Evolutionary conservation across 2,797 vertebrate species (phyloP).

Genomic region (Eulemur coronatus): DNA sequence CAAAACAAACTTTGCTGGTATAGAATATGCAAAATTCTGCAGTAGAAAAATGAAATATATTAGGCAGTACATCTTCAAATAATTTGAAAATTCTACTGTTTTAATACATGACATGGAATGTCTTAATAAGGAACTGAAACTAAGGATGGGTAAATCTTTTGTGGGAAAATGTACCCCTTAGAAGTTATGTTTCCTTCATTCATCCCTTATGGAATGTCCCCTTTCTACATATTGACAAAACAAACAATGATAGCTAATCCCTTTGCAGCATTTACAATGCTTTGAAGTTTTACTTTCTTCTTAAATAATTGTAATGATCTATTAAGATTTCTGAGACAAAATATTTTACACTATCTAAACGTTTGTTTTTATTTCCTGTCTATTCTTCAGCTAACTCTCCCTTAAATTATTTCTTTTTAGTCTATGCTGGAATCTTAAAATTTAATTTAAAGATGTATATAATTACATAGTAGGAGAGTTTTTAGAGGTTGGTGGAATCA

Average conservation of each 20-base stretch:
- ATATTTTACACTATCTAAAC: background rate
- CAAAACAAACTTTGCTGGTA: background rate
- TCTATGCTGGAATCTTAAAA: background rate
- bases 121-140: background rate
- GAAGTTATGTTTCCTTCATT: background rate
- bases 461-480: background rate
- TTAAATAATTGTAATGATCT: background rate
- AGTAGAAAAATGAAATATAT: background rate
- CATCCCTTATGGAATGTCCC: background rate
- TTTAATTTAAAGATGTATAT: background rate
- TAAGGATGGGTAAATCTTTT: background rate
- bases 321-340: background rate
- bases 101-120: background rate
- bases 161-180: background rate
- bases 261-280: background rate
- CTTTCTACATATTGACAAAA: background rate
- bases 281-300: conserved; percentile 29
- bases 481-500: background rate
- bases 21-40: background rate
- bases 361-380: background rate
- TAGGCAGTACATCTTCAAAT: background rate
- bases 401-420: background rate
- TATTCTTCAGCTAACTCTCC: background rate
- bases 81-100: conserved; percentile 2
- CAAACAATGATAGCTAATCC: background rate